These are phyloP conservation scores for Synanthedon andrenaeformis DNA, from an alignment of 2,888 invertebrate genomes.

Conservation along the genomic window DNA sequence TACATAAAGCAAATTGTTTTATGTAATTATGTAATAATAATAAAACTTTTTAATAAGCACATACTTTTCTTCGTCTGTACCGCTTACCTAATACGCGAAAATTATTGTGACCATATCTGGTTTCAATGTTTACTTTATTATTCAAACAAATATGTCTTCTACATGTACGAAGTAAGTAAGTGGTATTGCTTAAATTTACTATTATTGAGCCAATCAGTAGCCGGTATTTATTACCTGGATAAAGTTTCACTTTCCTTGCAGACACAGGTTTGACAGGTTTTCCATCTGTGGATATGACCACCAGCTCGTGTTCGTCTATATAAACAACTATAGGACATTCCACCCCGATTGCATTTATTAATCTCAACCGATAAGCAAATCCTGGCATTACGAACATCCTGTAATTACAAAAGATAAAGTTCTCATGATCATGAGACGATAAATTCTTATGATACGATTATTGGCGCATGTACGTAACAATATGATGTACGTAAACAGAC, in stretches of 20 bases:
- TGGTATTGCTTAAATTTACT: slow-evolving; percentile 1
- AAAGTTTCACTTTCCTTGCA: slow-evolving; percentile 44
- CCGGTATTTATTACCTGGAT: slow-evolving; percentile 48
- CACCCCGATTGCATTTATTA: slow-evolving; percentile 67
- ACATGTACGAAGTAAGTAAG: neutral
- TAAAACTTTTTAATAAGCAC: too few relatives aligned
- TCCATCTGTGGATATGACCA: slow-evolving; percentile 66
- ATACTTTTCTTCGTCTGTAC: too few relatives aligned
- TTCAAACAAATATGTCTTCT: too few relatives aligned
- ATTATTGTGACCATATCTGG: too few relatives aligned
- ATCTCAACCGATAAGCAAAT: slow-evolving; percentile 63
- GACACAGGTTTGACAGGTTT: slow-evolving; percentile 53
- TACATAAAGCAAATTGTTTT: too few relatives aligned
- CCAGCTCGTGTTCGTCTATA: slow-evolving; percentile 62
- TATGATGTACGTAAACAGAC: too few relatives aligned
- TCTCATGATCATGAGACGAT: neutral
- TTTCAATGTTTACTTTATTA: too few relatives aligned
- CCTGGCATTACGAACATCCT: slow-evolving; percentile 55
- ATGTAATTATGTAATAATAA: too few relatives aligned
- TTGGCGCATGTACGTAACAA: too few relatives aligned
- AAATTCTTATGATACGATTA: neutral
- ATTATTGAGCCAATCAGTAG: neutral
- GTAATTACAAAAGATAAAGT: slow-evolving; percentile 15
- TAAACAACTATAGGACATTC: slow-evolving; percentile 60
- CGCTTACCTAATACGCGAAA: too few relatives aligned